phyloP scores from a whole-genome alignment of 2,113 vertebrate genomes.

The Neofelis nebulosa region DNA sequence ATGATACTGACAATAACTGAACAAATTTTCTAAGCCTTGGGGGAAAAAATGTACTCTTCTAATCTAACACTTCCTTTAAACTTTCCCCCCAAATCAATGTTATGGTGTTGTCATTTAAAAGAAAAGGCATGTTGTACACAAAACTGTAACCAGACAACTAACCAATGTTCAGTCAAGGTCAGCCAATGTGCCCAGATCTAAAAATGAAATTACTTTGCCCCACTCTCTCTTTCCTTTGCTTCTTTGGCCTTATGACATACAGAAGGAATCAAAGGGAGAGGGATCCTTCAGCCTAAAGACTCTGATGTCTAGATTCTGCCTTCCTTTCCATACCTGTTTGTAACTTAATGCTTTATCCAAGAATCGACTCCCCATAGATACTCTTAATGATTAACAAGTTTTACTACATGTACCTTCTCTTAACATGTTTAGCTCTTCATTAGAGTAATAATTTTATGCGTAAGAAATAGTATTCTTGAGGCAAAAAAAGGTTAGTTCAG shows the following conservation, averaged over 20 bases:
- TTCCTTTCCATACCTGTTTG: neutral
- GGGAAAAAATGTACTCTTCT: neutral
- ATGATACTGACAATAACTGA: neutral
- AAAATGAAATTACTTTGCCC: neutral
- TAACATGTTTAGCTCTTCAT: slow-evolving; percentile 27
- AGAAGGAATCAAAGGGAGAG: neutral
- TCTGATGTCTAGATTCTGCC: neutral
- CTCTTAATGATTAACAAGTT: neutral
- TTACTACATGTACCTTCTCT: neutral
- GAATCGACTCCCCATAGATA: neutral
- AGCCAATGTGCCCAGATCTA: neutral
- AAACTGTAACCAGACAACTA: neutral
- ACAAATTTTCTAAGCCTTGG: neutral
- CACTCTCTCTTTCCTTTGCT: neutral
- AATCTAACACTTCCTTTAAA: neutral
- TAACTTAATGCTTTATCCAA: neutral
- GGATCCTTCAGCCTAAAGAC: neutral
- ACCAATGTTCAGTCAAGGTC: neutral
- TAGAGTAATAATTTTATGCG: neutral
- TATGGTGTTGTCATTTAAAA: neutral
- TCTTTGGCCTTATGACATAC: neutral
- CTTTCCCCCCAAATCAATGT: neutral
- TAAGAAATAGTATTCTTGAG: neutral
- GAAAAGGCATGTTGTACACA: neutral
- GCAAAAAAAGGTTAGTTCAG: neutral